phyloP scores from a whole-genome alignment of 2,888 invertebrate genomes.

The Acleris literana region DNA sequence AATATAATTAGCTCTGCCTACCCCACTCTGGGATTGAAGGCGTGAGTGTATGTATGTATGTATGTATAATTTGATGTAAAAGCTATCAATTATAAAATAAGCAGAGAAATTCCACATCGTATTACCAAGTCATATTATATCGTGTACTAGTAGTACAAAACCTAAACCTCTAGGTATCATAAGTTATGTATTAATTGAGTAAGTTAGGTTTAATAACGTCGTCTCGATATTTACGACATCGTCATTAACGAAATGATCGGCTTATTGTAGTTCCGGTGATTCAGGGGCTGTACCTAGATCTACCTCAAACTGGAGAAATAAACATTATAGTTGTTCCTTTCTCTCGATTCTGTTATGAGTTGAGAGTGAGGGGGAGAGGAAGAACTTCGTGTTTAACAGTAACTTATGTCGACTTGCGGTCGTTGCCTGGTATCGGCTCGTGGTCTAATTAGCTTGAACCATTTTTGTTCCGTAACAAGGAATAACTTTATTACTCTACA shows the following conservation, averaged over 20 bases:
- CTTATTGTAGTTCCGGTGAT: constrained; percentile 52
- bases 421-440: constrained; percentile 12
- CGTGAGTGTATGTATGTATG: no score
- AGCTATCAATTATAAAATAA: no score
- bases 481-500: constrained; percentile 11
- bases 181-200: constrained; percentile 61
- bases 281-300: constrained; percentile 19
- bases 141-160: not conserved
- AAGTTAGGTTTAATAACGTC: constrained; percentile 61
- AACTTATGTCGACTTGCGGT: constrained; percentile 35
- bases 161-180: constrained; percentile 7
- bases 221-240: constrained; percentile 62
- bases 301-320: no score
- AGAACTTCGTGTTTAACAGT: no score
- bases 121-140: not conserved
- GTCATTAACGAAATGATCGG: constrained; percentile 66
- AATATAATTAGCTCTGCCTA: no score
- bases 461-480: constrained; percentile 8
- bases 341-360: no score
- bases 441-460: constrained; percentile 23
- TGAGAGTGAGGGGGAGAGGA: no score
- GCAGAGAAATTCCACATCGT: no score
- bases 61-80: no score
- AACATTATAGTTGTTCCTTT: no score
- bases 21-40: no score